Conservation (phyloP, 53 echinoderm and acorn worm species). For the Glandiceps talaboti region DNA sequence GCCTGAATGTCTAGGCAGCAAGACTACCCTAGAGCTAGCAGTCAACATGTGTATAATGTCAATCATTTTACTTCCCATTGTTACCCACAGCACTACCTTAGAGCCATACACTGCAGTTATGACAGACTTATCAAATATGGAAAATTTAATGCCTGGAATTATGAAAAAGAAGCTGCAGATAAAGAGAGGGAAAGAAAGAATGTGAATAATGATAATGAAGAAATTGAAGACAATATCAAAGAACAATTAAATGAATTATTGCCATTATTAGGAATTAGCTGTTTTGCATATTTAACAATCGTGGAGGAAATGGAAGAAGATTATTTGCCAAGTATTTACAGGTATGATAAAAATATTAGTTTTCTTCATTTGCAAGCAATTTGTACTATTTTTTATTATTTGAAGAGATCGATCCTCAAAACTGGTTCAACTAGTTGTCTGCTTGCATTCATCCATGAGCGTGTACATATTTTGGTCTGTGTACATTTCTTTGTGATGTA, state of each 20-base stretch:
- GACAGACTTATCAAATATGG: background rate
- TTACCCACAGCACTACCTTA: background rate
- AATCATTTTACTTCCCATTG: too few relatives aligned
- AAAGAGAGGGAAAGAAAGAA: slow-evolving; percentile 24
- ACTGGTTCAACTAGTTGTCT: too few relatives aligned
- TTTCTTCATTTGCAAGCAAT: too few relatives aligned
- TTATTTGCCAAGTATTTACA: slow-evolving; percentile 49
- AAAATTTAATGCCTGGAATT: background rate
- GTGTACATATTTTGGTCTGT: too few relatives aligned
- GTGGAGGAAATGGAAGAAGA: slow-evolving; percentile 25
- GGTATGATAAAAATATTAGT: too few relatives aligned
- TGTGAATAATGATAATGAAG: background rate
- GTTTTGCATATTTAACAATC: slow-evolving; percentile 49
- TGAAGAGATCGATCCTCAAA: too few relatives aligned
- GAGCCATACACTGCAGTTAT: background rate
- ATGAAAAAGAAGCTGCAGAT: slow-evolving; percentile 17
- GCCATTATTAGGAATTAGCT: slow-evolving; percentile 41
- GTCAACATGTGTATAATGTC: too few relatives aligned
- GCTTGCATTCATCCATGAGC: too few relatives aligned
- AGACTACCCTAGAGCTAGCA: too few relatives aligned
- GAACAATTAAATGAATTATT: slow-evolving; percentile 1
- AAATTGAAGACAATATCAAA: background rate
- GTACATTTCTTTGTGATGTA: too few relatives aligned
- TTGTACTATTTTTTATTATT: too few relatives aligned
- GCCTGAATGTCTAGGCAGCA: too few relatives aligned